phyloP scores from a whole-genome alignment of 2,888 invertebrate genomes.

The Parnassius mnemosyne region DNA sequence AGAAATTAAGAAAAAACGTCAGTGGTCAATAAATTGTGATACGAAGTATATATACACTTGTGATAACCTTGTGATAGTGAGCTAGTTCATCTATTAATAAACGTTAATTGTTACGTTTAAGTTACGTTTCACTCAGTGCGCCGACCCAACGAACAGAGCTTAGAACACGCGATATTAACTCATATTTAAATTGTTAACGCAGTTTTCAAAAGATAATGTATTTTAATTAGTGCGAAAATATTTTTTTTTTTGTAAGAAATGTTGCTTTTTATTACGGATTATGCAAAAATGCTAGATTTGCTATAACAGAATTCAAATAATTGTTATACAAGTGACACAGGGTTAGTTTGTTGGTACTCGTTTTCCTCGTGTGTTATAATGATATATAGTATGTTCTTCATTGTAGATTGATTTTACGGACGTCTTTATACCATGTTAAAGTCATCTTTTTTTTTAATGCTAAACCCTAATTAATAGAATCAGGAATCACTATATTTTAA shows the following conservation, averaged over 20 bases:
- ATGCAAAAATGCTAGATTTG: conserved; percentile 9
- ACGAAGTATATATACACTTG: conserved; percentile 34
- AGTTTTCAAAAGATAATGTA: conserved; percentile 31
- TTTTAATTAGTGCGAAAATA: conserved; percentile 53
- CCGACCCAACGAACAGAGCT: no score
- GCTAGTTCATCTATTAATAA: no score
- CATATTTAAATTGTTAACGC: no score
- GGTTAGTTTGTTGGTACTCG: conserved; percentile 13
- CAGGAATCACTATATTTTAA: no score
- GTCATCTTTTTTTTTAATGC: no score
- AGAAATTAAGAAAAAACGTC: not conserved
- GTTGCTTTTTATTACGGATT: not conserved
- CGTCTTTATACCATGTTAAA: no score
- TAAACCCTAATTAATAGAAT: no score
- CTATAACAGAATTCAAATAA: conserved; percentile 2
- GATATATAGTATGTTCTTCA: no score
- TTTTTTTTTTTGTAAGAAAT: not conserved
- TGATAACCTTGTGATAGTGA: conserved; percentile 70
- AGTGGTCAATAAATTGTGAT: conserved; percentile 33
- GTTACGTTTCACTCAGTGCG: no score
- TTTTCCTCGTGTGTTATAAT: not conserved
- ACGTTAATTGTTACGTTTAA: no score
- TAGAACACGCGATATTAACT: no score
- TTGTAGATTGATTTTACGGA: no score
- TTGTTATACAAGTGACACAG: conserved; percentile 2